A percentile compares a stretch with the other conserved stretches of the same genome.
Conservation (phyloP, 2,888 invertebrate species). For the Diaperis boleti region DNA sequence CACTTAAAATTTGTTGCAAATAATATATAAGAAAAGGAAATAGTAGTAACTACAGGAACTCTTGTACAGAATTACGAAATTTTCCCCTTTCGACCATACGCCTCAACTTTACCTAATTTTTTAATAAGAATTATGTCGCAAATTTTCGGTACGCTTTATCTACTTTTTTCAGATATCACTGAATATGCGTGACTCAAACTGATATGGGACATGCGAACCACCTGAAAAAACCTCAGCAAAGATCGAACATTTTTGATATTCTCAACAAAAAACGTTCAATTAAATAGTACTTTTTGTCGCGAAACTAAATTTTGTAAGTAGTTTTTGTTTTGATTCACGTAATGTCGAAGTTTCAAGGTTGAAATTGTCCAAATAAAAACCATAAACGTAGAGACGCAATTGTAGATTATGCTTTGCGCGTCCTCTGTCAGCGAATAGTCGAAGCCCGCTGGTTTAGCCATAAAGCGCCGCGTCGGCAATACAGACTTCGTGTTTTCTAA, state of each 20-base stretch:
- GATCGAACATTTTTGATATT: slow-evolving; percentile 25
- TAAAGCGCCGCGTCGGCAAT: slow-evolving; percentile 36
- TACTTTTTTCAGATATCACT: slow-evolving; percentile 22
- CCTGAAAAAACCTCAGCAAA: slow-evolving; percentile 12
- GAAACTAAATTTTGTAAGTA: slow-evolving; percentile 6
- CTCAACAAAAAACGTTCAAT: slow-evolving; percentile 11
- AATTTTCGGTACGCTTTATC: slow-evolving; percentile 6
- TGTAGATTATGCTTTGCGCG: slow-evolving; percentile 1
- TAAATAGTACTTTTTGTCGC: slow-evolving; percentile 7
- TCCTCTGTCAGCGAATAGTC: slow-evolving; percentile 24
- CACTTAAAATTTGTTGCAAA: no score
- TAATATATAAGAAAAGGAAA: no score
- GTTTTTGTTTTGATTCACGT: slow-evolving; percentile 1
- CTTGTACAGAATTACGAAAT: no score
- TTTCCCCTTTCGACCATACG: no score
- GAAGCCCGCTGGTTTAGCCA: background rate
- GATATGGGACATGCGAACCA: slow-evolving; percentile 26
- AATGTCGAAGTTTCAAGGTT: background rate
- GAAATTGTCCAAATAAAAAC: background rate
- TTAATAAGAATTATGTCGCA: slow-evolving; percentile 5
- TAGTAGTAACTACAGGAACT: no score
- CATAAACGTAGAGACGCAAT: no score
- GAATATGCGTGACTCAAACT: slow-evolving; percentile 26
- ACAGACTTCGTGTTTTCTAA: slow-evolving; percentile 39
- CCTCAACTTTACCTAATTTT: slow-evolving; percentile 23